Evolutionary conservation across 2,113 vertebrate species (phyloP).

Genomic region (Tauraco erythrolophus): DNA sequence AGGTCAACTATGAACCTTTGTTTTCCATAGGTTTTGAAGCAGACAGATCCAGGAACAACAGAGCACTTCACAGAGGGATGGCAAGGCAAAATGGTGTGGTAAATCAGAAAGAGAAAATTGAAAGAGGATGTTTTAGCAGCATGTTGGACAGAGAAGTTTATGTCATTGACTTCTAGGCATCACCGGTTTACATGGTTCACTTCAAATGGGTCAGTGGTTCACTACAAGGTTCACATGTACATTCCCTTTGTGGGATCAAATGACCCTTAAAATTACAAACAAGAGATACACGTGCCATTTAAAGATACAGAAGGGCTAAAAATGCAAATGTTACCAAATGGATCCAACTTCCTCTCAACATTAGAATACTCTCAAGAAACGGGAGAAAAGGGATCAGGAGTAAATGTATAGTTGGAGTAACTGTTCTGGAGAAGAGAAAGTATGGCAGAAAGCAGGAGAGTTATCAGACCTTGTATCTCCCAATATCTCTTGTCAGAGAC

Average conservation of each 20-base stretch:
- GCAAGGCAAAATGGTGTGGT: not conserved
- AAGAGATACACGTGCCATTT: not conserved
- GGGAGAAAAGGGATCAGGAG: not conserved
- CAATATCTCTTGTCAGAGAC: not conserved
- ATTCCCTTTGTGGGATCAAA: not conserved
- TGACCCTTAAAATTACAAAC: not conserved
- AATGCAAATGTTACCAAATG: not conserved
- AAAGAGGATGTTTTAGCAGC: not conserved
- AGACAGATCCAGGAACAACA: not conserved
- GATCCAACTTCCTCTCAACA: not conserved
- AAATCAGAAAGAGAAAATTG: not conserved
- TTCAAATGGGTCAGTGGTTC: not conserved
- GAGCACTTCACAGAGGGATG: not conserved
- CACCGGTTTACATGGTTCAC: not conserved
- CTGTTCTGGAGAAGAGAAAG: not conserved
- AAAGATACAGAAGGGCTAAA: not conserved
- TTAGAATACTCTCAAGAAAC: not conserved
- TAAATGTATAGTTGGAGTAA: not conserved
- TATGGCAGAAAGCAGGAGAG: not conserved
- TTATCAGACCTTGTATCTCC: not conserved
- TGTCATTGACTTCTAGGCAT: not conserved
- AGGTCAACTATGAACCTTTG: not conserved
- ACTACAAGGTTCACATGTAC: not conserved
- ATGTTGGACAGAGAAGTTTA: not conserved
- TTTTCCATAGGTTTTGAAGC: not conserved